Percentiles rank a stretch among this genome's conserved stretches.
Conservation (phyloP, 2,113 vertebrate genomes). For the Zosterops hypoxanthus region DNA sequence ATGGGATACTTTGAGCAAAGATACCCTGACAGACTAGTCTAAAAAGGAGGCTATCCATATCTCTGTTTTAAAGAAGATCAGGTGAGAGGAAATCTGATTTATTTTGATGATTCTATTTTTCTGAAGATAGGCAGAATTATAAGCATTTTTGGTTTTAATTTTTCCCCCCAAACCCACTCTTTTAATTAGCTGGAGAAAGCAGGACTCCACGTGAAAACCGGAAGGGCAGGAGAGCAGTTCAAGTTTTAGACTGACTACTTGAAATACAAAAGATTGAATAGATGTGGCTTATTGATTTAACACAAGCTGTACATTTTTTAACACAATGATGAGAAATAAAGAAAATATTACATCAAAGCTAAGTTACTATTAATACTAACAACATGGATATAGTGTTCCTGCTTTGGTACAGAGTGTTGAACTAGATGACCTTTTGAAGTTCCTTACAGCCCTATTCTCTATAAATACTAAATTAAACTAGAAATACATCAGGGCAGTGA, state of each 20-base stretch:
- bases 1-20: neutral
- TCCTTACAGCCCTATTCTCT: neutral
- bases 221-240: neutral
- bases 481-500: neutral
- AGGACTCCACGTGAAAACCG: neutral
- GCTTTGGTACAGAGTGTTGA: neutral
- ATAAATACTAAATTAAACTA: slow-evolving; percentile 36
- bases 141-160: neutral
- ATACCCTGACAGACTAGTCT: neutral
- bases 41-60: neutral
- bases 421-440: slow-evolving; percentile 4
- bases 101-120: neutral
- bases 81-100: neutral
- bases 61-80: neutral
- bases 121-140: neutral
- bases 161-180: neutral
- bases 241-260: neutral
- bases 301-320: neutral
- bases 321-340: neutral
- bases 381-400: neutral
- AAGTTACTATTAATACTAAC: neutral
- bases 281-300: neutral
- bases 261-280: neutral
- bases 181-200: neutral
- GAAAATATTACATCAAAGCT: neutral